Base-by-base conservation (phyloP, 2,797 vertebrate genomes). In the Microctenopoma stevenorrisi region DNA sequence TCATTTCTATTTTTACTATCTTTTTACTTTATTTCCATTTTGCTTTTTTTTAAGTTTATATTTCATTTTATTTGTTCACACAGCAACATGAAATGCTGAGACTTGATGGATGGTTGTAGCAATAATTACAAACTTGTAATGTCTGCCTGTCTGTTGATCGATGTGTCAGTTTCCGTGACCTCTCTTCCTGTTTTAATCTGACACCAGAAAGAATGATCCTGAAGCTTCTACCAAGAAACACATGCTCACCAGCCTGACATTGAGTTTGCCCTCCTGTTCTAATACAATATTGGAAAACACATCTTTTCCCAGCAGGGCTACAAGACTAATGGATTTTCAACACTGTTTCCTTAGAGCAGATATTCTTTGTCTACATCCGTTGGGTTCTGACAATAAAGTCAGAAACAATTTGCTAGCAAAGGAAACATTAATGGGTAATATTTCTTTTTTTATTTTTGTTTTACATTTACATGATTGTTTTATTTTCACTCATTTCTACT, bases 151-250 rank as follows among this genome's bases (percentile, higher is more conserved):
- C 57, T 58, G 16, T 16, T 10, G 43, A 86, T 85, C 35, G 57
- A 90, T 81, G n/a, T 10, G 3, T 78, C 46, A 54, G 42, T 30
- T 40, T 37, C 9, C 61, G 35, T 2, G 48, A 7, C 63, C 48
- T 35, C 63, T n/a, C 16, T 12, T 38, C 26, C 42, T 35, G 43
- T 9, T 13, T 25, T 15, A 49, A 82, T 72, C 28, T 14, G 54
- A 86, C 75, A 84, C n/a, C 40, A 67, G 58, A 68, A 83, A 48
- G 52, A 68, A 83, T 86, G 76, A 79, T 49, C 55, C 51, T 65
- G 38, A 63, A 43, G 57, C 15, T 63, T 52, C 22, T 25, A 47
- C 18, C 16, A 1, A 33, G 8, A 25, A 54, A 51, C 42, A 44
- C 14, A 11, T 28, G 55, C 68, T 59, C 52, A 44, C 13, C 0